These are phyloP conservation scores for Phlogophora meticulosa DNA, from an alignment of 2,888 invertebrate genomes.

Conservation along the genomic window DNA sequence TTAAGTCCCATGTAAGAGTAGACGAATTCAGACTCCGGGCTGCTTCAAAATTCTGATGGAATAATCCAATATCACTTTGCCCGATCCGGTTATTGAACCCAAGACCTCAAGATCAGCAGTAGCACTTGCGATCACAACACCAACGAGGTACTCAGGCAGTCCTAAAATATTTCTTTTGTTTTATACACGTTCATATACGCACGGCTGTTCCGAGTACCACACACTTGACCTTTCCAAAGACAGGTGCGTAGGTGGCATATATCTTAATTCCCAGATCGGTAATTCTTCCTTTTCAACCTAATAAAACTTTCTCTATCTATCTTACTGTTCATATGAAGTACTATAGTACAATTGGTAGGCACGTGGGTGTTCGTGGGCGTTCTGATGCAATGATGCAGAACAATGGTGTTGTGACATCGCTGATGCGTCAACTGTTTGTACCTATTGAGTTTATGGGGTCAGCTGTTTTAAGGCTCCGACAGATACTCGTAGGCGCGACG, in stretches of 20 bases:
- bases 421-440: constrained; percentile 47
- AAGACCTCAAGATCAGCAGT: too few relatives aligned
- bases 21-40: too few relatives aligned
- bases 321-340: constrained; percentile 2
- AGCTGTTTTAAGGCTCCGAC: background rate
- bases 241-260: constrained; percentile 8
- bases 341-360: constrained; percentile 23
- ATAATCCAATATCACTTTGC: too few relatives aligned
- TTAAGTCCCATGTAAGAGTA: too few relatives aligned
- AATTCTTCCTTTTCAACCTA: constrained; percentile 17
- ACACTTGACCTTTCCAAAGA: constrained; percentile 13
- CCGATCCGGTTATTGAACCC: too few relatives aligned
- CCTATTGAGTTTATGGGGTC: constrained; percentile 15
- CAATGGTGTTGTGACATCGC: constrained; percentile 55
- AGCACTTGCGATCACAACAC: too few relatives aligned
- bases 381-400: constrained; percentile 45
- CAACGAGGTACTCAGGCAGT: too few relatives aligned
- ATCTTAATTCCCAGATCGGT: constrained; percentile 29
- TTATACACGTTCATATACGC: background rate
- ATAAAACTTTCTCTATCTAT: constrained; percentile 48
- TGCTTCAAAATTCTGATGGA: too few relatives aligned
- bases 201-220: background rate
- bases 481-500: too few relatives aligned
- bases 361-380: constrained; percentile 61
- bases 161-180: background rate